These are phyloP conservation scores for Lycia hirtaria DNA, from an alignment of 2,888 invertebrate genomes.

Conservation along the genomic window DNA sequence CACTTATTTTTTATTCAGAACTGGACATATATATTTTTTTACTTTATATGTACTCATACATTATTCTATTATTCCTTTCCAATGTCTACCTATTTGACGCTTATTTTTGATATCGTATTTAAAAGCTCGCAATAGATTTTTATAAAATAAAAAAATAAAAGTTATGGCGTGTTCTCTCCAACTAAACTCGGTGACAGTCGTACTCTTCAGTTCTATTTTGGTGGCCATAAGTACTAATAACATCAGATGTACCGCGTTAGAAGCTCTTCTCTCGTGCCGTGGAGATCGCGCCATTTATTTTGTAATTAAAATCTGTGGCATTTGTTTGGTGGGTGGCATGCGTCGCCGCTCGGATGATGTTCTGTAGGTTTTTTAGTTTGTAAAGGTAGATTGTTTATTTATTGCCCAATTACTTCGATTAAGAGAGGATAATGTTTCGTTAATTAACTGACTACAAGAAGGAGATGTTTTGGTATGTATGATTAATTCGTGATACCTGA, in stretches of 20 bases:
- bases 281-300: slow-evolving; percentile 41
- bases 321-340: slow-evolving; percentile 36
- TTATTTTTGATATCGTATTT: no score
- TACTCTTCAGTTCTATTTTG: neutral
- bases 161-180: neutral
- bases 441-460: neutral
- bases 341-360: neutral
- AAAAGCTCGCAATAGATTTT: no score
- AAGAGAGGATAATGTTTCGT: neutral
- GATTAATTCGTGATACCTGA: no score
- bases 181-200: neutral
- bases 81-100: no score
- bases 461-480: no score
- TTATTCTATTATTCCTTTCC: no score
- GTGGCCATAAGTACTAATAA: neutral
- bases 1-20: no score
- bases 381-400: neutral
- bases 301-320: slow-evolving; percentile 39
- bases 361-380: neutral
- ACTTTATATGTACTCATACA: no score
- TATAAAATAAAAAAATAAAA: no score
- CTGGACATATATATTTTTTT: no score
- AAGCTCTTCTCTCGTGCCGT: neutral
- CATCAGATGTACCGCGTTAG: neutral
- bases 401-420: neutral